These are phyloP conservation scores for Neoitamus cyanurus DNA, from an alignment of 2,888 invertebrate genomes.

Conservation along the genomic window DNA sequence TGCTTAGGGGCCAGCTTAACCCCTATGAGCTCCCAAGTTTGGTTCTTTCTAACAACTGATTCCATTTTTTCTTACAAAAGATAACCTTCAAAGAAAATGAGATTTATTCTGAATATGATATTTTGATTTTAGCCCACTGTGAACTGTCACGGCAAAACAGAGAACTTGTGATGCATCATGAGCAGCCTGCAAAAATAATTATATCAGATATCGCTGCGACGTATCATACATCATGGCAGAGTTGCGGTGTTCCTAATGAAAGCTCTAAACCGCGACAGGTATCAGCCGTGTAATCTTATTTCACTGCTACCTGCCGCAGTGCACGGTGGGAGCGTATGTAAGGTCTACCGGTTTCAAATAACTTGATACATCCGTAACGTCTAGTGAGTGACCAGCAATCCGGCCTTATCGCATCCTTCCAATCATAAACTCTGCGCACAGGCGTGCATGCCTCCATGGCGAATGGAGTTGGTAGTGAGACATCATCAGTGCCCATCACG, in stretches of 20 bases:
- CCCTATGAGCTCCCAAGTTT: too few relatives aligned
- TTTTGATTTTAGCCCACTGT: not conserved
- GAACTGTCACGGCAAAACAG: too few relatives aligned
- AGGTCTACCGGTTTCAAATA: not conserved
- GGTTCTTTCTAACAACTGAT: too few relatives aligned
- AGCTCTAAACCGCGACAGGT: constrained; percentile 31
- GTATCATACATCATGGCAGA: constrained; percentile 11
- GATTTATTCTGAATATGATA: too few relatives aligned
- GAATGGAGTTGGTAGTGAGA: constrained; percentile 44
- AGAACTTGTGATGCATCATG: too few relatives aligned
- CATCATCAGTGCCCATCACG: constrained; percentile 51
- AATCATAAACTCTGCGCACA: constrained; percentile 12
- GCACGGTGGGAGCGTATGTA: not conserved
- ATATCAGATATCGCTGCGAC: not conserved
- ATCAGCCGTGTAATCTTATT: constrained; percentile 29
- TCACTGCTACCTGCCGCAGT: constrained; percentile 28
- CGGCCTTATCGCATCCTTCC: constrained; percentile 5
- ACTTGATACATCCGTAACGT: constrained; percentile 18
- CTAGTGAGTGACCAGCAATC: not conserved
- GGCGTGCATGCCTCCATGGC: not conserved
- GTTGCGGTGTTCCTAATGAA: constrained; percentile 18
- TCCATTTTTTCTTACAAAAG: too few relatives aligned
- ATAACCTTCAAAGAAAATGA: too few relatives aligned
- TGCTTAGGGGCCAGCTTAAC: too few relatives aligned
- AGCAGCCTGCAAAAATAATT: not conserved